A percentile compares a stretch with the other conserved stretches of the same genome.
These are phyloP conservation scores for Paragorgia papillata DNA, from an alignment of 92 coral and sea anemone genomes.

Conservation along the genomic window DNA sequence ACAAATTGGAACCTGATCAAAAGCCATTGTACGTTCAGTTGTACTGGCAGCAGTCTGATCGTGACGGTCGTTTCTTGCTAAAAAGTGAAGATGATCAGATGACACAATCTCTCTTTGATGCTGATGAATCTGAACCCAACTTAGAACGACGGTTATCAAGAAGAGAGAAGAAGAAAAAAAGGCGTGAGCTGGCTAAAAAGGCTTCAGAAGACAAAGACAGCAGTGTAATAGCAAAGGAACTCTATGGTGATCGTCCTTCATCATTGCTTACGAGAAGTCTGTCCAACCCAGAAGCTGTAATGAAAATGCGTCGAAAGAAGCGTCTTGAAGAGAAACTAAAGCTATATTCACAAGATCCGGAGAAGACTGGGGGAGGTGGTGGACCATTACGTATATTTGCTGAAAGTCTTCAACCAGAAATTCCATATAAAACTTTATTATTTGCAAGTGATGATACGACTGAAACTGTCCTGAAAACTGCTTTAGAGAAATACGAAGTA, in stretches of 20 bases:
- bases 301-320: constrained; percentile 86
- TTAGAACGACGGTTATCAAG: constrained; percentile 82
- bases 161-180: constrained; percentile 85
- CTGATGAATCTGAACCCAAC: constrained; percentile 56
- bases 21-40: constrained; percentile 84
- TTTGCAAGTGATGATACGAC: constrained; percentile 88
- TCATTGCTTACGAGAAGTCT: constrained; percentile 88
- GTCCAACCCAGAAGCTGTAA: constrained; percentile 97
- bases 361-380: constrained; percentile 73
- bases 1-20: constrained; percentile 65
- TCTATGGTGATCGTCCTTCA: constrained; percentile 87
- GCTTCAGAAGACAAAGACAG: constrained; percentile 61
- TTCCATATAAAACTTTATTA: constrained; percentile 91
- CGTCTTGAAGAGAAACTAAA: constrained; percentile 77
- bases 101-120: constrained; percentile 75
- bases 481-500: constrained; percentile 88
- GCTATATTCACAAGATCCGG: constrained; percentile 68
- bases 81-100: constrained; percentile 89
- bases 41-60: constrained; percentile 83
- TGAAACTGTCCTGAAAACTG: constrained; percentile 77
- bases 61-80: constrained; percentile 93
- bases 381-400: constrained; percentile 97
- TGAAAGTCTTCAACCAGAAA: constrained; percentile 89
- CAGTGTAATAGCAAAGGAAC: constrained; percentile 74
- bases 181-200: constrained; percentile 71